Evolutionary conservation across 2,113 vertebrate species (phyloP), one percentile per base, ranked within the genome.

Genomic region (Beaufortia kweichowensis): DNA sequence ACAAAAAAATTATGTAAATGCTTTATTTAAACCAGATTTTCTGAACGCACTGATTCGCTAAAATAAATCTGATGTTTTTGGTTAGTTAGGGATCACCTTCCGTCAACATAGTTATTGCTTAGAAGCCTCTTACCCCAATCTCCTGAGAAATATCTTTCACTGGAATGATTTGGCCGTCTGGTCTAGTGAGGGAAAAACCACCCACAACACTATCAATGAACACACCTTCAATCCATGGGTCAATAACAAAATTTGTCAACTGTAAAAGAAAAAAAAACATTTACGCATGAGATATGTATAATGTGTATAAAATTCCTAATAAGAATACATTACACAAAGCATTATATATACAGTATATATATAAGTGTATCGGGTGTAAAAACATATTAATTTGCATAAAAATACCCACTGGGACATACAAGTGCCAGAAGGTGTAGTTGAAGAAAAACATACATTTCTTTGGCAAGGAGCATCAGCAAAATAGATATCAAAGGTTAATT

Each of bases 211-310:
- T 93, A 1, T 88, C 93, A 88, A 97, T 88, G 39, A 88, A 79
- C 63, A 91, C 89, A 17, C 68, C 90, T 8, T 90, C 83, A 46
- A 55, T 83, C 87, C 90, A 91, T 14, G 96, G 96, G 81, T 93
- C 96, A 78, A 88, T 79, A 2, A 90, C 88, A 87, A 97, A 95
- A 87, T 93, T 97, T 88, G 94, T 93, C 95, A 97, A 94, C 96
- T 98, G 71, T 60, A 56, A 85, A 56, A 72, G 35, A 66, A 41
- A 79, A 43, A 10, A 56, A 35, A 1, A 21, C n/a, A 64, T 35
- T 2, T 15, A 71, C n/a, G 17, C 6, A 53, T 56, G 3, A 24
- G 66, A 23, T 31, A 17, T 63, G 5, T 6, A 35, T 55, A 12
- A 26, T 41, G 19, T 21, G 6, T 23, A 6, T 9, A 15, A 43